Conservation (phyloP, 2,888 invertebrate species). For the Sycophila texana region DNA sequence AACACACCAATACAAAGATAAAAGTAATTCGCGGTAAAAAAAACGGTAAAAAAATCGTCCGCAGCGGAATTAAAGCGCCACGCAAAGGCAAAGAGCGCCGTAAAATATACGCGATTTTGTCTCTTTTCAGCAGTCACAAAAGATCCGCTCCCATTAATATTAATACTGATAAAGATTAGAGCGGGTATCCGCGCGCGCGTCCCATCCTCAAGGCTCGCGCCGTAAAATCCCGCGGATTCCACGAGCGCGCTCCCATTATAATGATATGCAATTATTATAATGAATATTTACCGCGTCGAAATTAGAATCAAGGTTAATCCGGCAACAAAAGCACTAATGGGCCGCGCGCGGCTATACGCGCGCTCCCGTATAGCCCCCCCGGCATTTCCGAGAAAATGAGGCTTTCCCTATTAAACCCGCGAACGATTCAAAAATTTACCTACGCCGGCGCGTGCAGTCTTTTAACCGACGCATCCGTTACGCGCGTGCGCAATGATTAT, state of each 20-base stretch:
- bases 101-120: too few relatives aligned
- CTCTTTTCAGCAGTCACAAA: too few relatives aligned
- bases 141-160: neutral
- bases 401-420: neutral
- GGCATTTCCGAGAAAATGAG: neutral
- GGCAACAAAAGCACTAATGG: neutral
- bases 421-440: neutral
- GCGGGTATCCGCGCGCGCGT: neutral
- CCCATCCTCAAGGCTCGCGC: neutral
- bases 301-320: neutral
- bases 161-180: neutral
- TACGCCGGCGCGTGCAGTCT: neutral
- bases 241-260: neutral
- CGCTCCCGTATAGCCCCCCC: neutral
- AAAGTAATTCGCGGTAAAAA: too few relatives aligned
- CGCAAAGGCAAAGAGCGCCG: too few relatives aligned
- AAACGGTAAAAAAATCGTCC: too few relatives aligned
- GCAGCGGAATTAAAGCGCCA: too few relatives aligned
- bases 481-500: constrained; percentile 10
- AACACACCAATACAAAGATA: too few relatives aligned
- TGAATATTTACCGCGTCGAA: neutral
- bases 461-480: constrained; percentile 21
- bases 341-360: too few relatives aligned
- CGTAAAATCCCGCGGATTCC: too few relatives aligned
- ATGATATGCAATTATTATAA: neutral